Conservation (phyloP, 2,797 vertebrate species). For the Vespertilio murinus region DNA sequence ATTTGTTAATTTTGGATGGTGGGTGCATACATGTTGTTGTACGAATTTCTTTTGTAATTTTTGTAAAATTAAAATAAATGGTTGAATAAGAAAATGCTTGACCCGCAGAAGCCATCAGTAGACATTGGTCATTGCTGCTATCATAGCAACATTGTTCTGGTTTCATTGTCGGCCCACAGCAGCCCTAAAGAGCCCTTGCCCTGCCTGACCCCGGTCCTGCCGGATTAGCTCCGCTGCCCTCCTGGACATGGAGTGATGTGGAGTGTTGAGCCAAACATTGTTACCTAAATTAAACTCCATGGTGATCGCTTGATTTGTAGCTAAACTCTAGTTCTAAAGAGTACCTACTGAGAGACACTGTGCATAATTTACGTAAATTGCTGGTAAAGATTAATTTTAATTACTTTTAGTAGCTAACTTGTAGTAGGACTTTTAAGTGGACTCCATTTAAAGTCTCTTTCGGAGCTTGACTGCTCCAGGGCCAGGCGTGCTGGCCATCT, state of each 20-base stretch:
- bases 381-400: constrained; percentile 56
- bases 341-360: constrained; percentile 29
- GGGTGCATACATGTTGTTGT: background rate
- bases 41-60: background rate
- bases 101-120: background rate
- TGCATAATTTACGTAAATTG: constrained; percentile 59
- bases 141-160: background rate
- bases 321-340: constrained; percentile 8
- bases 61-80: background rate
- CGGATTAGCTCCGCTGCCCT: background rate
- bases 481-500: background rate
- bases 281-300: constrained; percentile 42
- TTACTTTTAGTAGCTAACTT: constrained; percentile 60
- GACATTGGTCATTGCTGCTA: background rate
- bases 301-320: background rate
- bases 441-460: constrained; percentile 21
- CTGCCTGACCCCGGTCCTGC: background rate
- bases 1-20: background rate
- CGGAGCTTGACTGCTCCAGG: background rate
- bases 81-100: background rate
- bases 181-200: background rate
- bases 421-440: constrained; percentile 48
- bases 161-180: background rate
- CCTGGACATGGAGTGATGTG: constrained; percentile 5
- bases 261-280: constrained; percentile 37